phyloP scores from a whole-genome alignment of 2,113 vertebrate genomes.

The Bufo gargarizans region DNA sequence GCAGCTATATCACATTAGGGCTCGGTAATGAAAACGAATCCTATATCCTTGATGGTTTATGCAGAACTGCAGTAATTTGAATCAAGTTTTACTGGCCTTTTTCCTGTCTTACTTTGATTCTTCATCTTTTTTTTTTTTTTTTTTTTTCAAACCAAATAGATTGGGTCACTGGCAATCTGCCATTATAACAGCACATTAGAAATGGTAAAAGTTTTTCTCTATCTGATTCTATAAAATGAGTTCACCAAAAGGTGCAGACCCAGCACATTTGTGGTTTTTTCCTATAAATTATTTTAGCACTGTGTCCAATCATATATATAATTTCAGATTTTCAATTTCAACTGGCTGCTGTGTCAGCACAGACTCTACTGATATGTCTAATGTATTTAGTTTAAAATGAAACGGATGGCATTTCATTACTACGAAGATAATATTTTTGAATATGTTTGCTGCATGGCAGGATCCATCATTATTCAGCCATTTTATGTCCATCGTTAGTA shows the following conservation, averaged over 20 bases:
- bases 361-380: conserved; percentile 86
- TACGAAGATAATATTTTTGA: conserved; percentile 88
- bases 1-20: conserved; percentile 75
- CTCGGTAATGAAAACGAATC: conserved; percentile 75
- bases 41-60: conserved; percentile 78
- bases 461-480: conserved; percentile 83
- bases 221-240: conserved; percentile 88
- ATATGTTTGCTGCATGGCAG: conserved; percentile 85
- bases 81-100: conserved; percentile 68
- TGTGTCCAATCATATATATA: conserved; percentile 90
- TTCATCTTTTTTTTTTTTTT: conserved; percentile 54
- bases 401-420: conserved; percentile 88
- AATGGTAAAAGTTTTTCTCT: conserved; percentile 82
- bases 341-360: conserved; percentile 87
- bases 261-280: conserved; percentile 85
- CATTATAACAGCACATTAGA: conserved; percentile 84
- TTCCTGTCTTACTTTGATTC: conserved; percentile 61
- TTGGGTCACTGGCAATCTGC: conserved; percentile 75
- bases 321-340: conserved; percentile 92
- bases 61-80: conserved; percentile 82
- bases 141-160: conserved; percentile 62
- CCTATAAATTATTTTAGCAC: conserved; percentile 90
- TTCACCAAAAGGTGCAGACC: conserved; percentile 84
- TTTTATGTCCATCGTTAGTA: conserved; percentile 81
- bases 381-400: conserved; percentile 88